A percentile compares a stretch with the other conserved stretches of the same genome.
These are phyloP conservation scores for Neria commutata DNA, from an alignment of 2,888 invertebrate genomes.

Conservation along the genomic window DNA sequence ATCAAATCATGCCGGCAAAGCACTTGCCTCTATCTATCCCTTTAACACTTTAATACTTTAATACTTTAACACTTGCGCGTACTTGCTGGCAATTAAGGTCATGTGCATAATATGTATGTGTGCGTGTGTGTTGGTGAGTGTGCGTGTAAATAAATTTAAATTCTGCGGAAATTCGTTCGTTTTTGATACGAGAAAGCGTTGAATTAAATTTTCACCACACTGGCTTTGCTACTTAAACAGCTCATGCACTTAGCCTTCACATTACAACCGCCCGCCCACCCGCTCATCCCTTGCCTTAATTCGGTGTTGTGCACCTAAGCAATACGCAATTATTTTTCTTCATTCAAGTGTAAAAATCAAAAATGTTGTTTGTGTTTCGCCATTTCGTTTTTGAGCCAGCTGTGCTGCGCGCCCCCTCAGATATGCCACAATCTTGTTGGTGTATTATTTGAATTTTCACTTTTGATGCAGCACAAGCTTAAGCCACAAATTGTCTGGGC, in stretches of 20 bases:
- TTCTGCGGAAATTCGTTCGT: too few species aligned
- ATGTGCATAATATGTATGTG: background rate
- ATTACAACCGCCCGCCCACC: too few species aligned
- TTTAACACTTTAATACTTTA: too few species aligned
- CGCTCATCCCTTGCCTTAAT: too few species aligned
- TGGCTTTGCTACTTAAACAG: too few species aligned
- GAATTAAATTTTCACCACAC: too few species aligned
- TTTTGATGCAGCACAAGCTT: background rate
- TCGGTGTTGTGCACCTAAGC: background rate
- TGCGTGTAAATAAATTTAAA: background rate
- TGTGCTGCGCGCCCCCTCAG: background rate
- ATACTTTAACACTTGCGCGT: background rate
- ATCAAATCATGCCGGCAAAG: too few species aligned
- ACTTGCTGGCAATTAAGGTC: background rate
- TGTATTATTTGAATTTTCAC: background rate
- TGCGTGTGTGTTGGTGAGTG: background rate
- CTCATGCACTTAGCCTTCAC: too few species aligned
- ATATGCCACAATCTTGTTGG: background rate
- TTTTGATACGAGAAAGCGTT: too few species aligned
- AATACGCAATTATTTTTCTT: constrained; percentile 29
- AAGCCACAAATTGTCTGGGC: background rate
- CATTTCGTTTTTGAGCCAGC: background rate
- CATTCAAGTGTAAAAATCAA: constrained; percentile 26
- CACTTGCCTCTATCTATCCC: too few species aligned
- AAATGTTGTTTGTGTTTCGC: constrained; percentile 8